A percentile compares a stretch with the other conserved stretches of the same genome.
phyloP scores from a whole-genome alignment of 2,797 vertebrate species.

The Alexandromys oeconomus region DNA sequence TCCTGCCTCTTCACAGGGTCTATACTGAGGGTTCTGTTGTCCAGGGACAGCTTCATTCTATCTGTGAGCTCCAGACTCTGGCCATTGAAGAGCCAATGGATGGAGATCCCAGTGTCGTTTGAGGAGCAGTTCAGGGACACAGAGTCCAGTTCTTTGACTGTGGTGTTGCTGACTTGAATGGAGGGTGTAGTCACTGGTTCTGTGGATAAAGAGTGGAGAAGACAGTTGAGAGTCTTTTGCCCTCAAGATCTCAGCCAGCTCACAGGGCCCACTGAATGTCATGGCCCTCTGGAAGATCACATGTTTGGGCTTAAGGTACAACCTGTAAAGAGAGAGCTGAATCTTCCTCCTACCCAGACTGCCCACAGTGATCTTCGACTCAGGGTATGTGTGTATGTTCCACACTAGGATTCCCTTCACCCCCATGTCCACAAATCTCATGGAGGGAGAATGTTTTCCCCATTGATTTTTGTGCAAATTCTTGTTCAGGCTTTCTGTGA shows the following conservation, averaged over 20 bases:
- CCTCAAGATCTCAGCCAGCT: neutral
- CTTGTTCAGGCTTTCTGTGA: neutral
- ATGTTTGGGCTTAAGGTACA: no score
- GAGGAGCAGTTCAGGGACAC: no score
- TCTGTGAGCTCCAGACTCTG: accelerated
- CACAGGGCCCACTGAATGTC: neutral
- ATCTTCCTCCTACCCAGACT: no score
- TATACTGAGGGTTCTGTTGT: slow-evolving; percentile 56
- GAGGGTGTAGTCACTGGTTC: neutral
- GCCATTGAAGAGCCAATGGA: no score
- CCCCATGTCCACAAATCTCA: neutral
- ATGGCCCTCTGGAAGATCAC: neutral
- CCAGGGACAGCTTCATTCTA: neutral
- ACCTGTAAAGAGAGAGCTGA: neutral
- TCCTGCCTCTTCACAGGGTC: neutral
- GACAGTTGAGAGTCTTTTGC: neutral
- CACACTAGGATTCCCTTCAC: no score
- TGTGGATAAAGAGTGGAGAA: neutral
- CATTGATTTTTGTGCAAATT: neutral
- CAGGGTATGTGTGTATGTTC: neutral
- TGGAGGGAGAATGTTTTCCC: no score
- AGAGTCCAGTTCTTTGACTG: neutral
- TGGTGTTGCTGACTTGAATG: neutral
- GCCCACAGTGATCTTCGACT: no score
- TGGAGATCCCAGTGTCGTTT: no score